phyloP scores from a whole-genome alignment of 2,888 invertebrate species.

The Eristalis arbustorum region DNA sequence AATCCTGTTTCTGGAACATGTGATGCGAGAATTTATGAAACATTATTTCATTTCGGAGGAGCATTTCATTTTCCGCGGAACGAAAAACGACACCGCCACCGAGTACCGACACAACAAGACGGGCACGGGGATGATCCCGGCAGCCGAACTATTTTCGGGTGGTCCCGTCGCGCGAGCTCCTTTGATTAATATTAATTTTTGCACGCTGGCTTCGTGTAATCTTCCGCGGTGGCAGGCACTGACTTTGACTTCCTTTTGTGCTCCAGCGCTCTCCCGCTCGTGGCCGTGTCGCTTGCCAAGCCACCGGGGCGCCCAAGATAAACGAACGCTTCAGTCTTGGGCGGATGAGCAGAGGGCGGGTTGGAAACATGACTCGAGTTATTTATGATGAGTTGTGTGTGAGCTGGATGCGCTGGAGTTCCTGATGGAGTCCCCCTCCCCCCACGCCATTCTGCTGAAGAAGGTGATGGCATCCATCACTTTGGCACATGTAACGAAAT shows the following conservation, averaged over 20 bases:
- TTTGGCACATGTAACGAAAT: slow-evolving; percentile 67
- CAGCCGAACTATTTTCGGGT: slow-evolving; percentile 67
- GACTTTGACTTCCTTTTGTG: slow-evolving; percentile 66
- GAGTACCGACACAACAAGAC: slow-evolving; percentile 1
- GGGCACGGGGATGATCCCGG: slow-evolving; percentile 30
- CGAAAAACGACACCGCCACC: slow-evolving; percentile 15
- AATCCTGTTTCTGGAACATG: slow-evolving; percentile 44
- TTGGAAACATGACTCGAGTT: slow-evolving; percentile 43
- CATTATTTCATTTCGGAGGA: slow-evolving; percentile 57
- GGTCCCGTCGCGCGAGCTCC: slow-evolving; percentile 64
- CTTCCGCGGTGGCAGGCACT: slow-evolving; percentile 58
- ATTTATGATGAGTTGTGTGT: slow-evolving; percentile 60
- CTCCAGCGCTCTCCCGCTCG: slow-evolving; percentile 29
- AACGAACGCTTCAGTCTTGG: slow-evolving; percentile 60
- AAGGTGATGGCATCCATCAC: slow-evolving; percentile 65
- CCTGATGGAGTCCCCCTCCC: slow-evolving; percentile 6
- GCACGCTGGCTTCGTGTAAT: slow-evolving; percentile 62
- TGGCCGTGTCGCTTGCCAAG: slow-evolving; percentile 1
- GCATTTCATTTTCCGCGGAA: slow-evolving; percentile 31
- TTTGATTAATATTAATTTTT: slow-evolving; percentile 70
- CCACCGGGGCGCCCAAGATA: slow-evolving; percentile 48
- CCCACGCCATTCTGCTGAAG: slow-evolving; percentile 37
- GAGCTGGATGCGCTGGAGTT: slow-evolving; percentile 1
- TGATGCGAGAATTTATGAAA: slow-evolving; percentile 68
- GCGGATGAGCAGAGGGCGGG: neutral